phyloP scores from a whole-genome alignment of 2,113 vertebrate genomes.

The Atrichornis clamosus region DNA sequence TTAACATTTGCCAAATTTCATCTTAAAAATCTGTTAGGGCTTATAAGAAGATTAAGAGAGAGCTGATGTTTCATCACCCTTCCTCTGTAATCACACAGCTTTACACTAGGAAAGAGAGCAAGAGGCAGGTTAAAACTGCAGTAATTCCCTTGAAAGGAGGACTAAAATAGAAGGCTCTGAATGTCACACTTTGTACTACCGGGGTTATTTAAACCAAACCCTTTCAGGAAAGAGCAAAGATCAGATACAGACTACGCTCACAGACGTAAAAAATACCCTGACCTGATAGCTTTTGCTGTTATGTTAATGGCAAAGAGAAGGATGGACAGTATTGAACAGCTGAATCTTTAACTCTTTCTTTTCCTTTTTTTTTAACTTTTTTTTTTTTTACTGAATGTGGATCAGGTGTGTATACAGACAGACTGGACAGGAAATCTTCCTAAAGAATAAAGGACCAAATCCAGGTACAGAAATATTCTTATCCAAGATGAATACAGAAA shows the following conservation, averaged over 20 bases:
- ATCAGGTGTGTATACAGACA: neutral
- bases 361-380: neutral
- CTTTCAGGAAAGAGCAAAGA: neutral
- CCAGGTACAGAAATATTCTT: neutral
- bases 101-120: conserved; percentile 13
- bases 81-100: conserved; percentile 49
- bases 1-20: conserved; percentile 69
- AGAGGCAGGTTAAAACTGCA: conserved; percentile 49
- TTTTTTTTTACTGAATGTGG: neutral
- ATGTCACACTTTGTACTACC: neutral
- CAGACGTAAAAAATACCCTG: neutral
- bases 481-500: neutral
- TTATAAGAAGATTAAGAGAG: conserved; percentile 65
- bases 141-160: conserved; percentile 18
- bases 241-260: neutral
- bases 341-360: neutral
- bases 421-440: neutral
- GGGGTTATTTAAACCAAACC: conserved; percentile 1
- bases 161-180: conserved; percentile 36
- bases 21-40: conserved; percentile 65
- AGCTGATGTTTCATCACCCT: conserved; percentile 10
- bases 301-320: neutral
- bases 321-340: neutral
- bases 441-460: neutral
- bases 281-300: neutral